Evolutionary conservation across 2,888 invertebrate species (phyloP).

Genomic region (Drosophila neutralis): DNA sequence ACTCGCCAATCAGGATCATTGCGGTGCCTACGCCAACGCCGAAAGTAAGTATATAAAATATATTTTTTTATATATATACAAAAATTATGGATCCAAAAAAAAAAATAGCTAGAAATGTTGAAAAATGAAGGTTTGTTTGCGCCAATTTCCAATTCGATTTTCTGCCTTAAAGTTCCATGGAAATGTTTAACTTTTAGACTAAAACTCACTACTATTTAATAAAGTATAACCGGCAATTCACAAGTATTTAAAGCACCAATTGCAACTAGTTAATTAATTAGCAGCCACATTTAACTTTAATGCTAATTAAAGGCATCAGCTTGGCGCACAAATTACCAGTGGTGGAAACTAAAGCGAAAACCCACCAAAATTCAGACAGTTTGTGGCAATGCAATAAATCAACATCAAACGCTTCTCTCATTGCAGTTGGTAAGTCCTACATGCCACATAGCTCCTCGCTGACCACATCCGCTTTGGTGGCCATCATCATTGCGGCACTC

Average conservation of each 20-base stretch:
- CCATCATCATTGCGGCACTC: conserved; percentile 75
- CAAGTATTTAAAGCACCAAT: background rate
- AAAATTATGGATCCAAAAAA: background rate
- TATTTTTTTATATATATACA: background rate
- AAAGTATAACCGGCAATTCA: background rate
- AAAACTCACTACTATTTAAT: background rate
- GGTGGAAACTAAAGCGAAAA: background rate
- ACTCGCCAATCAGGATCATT: conserved; percentile 91
- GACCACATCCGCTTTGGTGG: conserved; percentile 80
- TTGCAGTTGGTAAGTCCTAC: conserved; percentile 81
- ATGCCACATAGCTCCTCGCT: conserved; percentile 73
- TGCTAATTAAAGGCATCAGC: too few species aligned
- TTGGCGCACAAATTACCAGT: background rate
- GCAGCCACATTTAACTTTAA: background rate
- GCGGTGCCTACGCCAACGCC: conserved; percentile 93
- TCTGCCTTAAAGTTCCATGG: background rate
- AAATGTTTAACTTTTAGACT: background rate
- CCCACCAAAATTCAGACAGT: background rate
- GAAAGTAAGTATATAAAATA: conserved; percentile 88
- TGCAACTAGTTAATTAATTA: background rate
- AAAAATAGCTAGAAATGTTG: background rate
- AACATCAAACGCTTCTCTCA: conserved; percentile 7
- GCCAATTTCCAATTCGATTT: background rate
- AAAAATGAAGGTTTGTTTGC: background rate
- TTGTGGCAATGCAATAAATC: conserved; percentile 14